Evolutionary conservation across 2,888 invertebrate species (phyloP).

Genomic region (Pemphredon lugubris): DNA sequence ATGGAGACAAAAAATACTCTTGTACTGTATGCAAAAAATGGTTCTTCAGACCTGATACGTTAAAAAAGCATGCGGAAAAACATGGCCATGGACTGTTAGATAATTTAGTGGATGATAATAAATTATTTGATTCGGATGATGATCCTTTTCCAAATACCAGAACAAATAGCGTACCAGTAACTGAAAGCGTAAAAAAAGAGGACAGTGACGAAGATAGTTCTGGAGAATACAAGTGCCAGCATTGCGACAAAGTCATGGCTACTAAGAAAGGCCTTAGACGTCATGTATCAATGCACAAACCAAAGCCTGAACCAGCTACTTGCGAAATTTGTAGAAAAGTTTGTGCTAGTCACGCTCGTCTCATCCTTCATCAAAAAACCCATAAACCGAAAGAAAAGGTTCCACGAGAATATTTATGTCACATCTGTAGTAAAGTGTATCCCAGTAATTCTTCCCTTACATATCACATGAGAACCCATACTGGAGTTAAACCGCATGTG

Average conservation of each 20-base stretch:
- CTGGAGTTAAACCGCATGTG: conserved; percentile 79
- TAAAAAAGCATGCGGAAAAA: conserved; percentile 79
- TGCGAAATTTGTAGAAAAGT: conserved; percentile 79
- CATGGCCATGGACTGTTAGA: conserved; percentile 78
- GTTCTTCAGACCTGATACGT: conserved; percentile 78
- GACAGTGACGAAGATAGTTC: conserved; percentile 69
- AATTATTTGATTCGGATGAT: conserved; percentile 78
- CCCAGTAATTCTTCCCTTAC: conserved; percentile 79
- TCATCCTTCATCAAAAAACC: conserved; percentile 77
- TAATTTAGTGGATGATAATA: conserved; percentile 77
- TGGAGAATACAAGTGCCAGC: conserved; percentile 79
- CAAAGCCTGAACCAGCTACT: conserved; percentile 78
- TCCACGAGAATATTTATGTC: conserved; percentile 78
- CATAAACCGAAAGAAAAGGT: conserved; percentile 79
- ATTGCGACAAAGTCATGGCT: conserved; percentile 78
- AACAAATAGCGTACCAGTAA: conserved; percentile 44
- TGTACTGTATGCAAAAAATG: conserved; percentile 80
- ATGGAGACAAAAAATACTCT: conserved; percentile 79
- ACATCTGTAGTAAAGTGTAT: conserved; percentile 80
- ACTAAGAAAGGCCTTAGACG: conserved; percentile 79
- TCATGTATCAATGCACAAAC: conserved; percentile 79
- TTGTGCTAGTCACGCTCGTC: conserved; percentile 78
- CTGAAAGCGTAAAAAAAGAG: conserved; percentile 64
- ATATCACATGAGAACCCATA: conserved; percentile 80
- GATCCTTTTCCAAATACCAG: conserved; percentile 64